Conservation (phyloP, 2,797 vertebrate species). For the Spheniscus humboldti region DNA sequence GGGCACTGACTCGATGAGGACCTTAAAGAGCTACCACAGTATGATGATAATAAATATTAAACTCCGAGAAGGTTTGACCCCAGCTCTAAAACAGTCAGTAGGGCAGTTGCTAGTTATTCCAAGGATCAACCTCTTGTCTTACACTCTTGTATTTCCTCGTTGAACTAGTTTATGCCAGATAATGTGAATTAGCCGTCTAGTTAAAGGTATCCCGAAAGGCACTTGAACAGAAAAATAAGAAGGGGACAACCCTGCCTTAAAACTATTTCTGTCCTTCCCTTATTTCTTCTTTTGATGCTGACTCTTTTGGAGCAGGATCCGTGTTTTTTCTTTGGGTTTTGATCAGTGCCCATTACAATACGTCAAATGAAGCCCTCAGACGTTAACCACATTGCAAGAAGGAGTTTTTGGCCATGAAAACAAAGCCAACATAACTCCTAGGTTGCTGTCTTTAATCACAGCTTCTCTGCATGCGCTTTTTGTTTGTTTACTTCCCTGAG, state of each 20-base stretch:
- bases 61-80: neutral
- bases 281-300: slow-evolving; percentile 15
- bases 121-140: neutral
- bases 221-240: neutral
- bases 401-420: slow-evolving; percentile 53
- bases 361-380: slow-evolving; percentile 46
- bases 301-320: slow-evolving; percentile 1
- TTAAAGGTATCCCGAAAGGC: neutral
- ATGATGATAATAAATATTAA: neutral
- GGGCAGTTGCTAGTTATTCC: neutral
- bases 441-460: slow-evolving; percentile 61
- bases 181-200: neutral
- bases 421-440: slow-evolving; percentile 53
- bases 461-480: slow-evolving; percentile 1
- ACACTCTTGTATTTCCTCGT: neutral
- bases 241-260: neutral
- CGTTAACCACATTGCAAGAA: slow-evolving; percentile 48
- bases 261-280: slow-evolving; percentile 14
- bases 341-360: slow-evolving; percentile 39
- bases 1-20: neutral
- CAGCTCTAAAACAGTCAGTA: neutral
- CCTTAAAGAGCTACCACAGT: neutral
- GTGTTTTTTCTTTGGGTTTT: neutral
- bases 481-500: slow-evolving; percentile 39
- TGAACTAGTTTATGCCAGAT: neutral